Percentiles rank a stretch among this genome's conserved stretches.
These are phyloP conservation scores for Budorcas taxicolor DNA, from an alignment of 2,113 vertebrate species.

Conservation along the genomic window DNA sequence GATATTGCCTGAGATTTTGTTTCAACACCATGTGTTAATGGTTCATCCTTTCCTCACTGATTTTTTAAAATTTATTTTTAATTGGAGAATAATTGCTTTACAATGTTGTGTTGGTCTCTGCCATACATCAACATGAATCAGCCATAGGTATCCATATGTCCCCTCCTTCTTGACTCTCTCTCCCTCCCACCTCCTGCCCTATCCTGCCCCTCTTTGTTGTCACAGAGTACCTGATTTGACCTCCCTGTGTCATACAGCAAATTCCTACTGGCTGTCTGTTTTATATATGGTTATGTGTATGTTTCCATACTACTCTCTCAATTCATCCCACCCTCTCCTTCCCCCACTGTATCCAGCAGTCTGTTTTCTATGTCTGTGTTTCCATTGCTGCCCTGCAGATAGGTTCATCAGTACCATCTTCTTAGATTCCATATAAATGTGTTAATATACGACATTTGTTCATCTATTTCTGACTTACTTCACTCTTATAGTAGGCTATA, in stretches of 20 bases:
- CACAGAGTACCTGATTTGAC: neutral
- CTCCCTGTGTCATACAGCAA: neutral
- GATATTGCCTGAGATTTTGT: neutral
- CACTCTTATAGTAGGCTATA: neutral
- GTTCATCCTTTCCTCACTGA: neutral
- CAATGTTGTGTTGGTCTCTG: neutral
- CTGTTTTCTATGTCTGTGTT: neutral
- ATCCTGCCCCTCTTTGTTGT: neutral
- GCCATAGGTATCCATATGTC: neutral
- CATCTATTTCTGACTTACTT: neutral
- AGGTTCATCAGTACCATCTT: neutral
- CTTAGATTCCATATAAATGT: neutral
- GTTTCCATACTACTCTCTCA: neutral
- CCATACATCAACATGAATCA: neutral
- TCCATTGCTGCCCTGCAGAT: neutral
- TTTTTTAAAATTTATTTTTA: neutral
- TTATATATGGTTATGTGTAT: neutral
- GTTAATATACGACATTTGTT: neutral
- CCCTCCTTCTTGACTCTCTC: neutral
- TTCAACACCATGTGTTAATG: neutral
- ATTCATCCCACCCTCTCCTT: neutral
- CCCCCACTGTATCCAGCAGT: neutral
- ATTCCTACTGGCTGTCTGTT: neutral
- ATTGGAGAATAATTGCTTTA: neutral
- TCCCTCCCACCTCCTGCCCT: neutral